Conservation (phyloP, 2,113 vertebrate genomes). For the Microtus ochrogaster region DNA sequence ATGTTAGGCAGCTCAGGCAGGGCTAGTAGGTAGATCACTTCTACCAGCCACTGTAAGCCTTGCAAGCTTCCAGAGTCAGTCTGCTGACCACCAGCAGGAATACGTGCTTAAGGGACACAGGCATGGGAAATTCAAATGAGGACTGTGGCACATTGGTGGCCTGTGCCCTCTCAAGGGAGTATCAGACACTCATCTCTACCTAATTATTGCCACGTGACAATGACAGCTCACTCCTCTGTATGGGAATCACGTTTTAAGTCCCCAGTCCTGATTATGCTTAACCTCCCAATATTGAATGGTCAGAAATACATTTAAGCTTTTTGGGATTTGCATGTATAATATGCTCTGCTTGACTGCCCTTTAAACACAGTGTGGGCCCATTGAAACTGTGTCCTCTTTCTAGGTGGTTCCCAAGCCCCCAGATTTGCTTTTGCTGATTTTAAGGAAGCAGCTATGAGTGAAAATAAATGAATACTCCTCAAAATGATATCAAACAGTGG, state of each 20-base stretch:
- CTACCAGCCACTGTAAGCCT: conserved; percentile 1
- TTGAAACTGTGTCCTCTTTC: conserved; percentile 25
- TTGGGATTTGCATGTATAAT: not conserved
- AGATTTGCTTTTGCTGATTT: conserved; percentile 56
- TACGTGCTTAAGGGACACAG: not conserved
- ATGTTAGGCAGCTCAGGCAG: conserved; percentile 14
- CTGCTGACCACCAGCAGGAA: not conserved
- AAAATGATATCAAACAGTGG: not conserved
- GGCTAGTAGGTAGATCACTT: not conserved
- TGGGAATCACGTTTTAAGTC: not conserved
- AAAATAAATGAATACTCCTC: conserved; percentile 31
- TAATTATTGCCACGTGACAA: not conserved
- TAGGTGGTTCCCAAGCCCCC: not conserved
- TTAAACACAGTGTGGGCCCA: not conserved
- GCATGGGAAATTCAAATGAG: not conserved
- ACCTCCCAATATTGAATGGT: conserved; percentile 27
- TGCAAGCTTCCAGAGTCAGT: conserved; percentile 4
- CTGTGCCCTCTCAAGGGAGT: not conserved
- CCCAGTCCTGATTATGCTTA: not conserved
- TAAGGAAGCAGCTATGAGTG: not conserved
- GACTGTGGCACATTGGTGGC: not conserved
- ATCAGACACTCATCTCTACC: not conserved
- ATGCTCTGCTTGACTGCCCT: not conserved
- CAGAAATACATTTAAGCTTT: not conserved
- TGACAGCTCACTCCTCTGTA: not conserved